A percentile compares a stretch with the other conserved stretches of the same genome.
Conservation (phyloP, 92 coral and sea anemone genomes). For the Parazoanthus swiftii region DNA sequence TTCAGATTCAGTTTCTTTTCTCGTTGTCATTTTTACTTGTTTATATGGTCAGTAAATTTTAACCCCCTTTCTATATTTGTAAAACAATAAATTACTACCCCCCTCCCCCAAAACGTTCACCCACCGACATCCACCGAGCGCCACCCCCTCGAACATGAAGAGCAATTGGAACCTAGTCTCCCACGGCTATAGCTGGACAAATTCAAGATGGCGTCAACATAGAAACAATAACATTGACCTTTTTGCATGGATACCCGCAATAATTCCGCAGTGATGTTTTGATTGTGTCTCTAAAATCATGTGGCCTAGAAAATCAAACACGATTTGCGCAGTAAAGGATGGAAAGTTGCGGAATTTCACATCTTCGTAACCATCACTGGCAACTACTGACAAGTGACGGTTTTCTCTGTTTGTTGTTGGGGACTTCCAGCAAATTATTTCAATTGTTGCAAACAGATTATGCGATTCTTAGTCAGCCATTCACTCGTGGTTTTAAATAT, state of each 20-base stretch:
- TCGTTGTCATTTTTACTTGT: too few relatives aligned
- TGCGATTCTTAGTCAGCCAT: slow-evolving; percentile 31
- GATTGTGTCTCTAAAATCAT: background rate
- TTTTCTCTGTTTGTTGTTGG: background rate
- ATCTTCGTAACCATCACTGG: slow-evolving; percentile 26
- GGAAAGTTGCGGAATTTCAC: slow-evolving; percentile 20
- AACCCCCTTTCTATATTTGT: too few relatives aligned
- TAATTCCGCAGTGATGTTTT: slow-evolving; percentile 13
- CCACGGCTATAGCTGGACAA: background rate
- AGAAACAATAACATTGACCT: slow-evolving; percentile 1
- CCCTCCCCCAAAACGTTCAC: too few relatives aligned
- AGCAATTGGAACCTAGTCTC: slow-evolving; percentile 2
- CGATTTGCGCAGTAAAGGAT: slow-evolving; percentile 14
- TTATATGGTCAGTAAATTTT: background rate
- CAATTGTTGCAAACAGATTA: slow-evolving; percentile 7
- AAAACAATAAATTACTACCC: too few relatives aligned
- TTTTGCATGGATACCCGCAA: background rate
- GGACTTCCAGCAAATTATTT: slow-evolving; percentile 26
- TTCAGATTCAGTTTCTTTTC: too few relatives aligned
- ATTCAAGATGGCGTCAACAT: background rate
- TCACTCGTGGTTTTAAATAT: slow-evolving; percentile 13
- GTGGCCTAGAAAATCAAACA: background rate
- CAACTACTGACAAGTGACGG: slow-evolving; percentile 14
- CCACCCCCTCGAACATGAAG: too few relatives aligned
- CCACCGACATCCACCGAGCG: too few relatives aligned